Evolutionary conservation across 2,888 invertebrate species (phyloP), one percentile per base, ranked within the genome.

Genomic region (Entomobrya multifasciata): DNA sequence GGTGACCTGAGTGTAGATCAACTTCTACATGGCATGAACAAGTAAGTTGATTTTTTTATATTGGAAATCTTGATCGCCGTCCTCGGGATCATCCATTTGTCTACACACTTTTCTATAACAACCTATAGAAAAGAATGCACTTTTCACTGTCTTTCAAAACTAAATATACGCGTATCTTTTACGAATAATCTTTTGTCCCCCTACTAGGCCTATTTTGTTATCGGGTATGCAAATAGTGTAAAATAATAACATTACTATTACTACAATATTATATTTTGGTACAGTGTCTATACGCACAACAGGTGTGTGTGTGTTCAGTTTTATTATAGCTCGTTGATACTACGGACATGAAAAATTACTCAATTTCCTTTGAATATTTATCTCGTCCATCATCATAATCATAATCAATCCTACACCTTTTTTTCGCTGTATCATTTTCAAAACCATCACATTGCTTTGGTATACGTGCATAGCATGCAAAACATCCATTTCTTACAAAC

Each of bases 21-120:
- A 72, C 87, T 90, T 76, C 76, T 91, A 55, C 89, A 90, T 84
- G 90, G 90, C 60, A 87, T 91, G 87, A 87, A 88, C 90, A 91
- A 91, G 91, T 91, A 90, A 91, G 91, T 86, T 80, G 47, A 76
- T 62, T 74, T 77, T 79, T 55, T 20, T 52, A 44, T 70, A 55
- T 70, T 67, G 27, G 77, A 67, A 83, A 15, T 65, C 49, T 36
- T 36, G 36, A 36, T 36, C 5, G 8, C 8, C 36, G 36, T 36
- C 36, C n/a, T n/a, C n/a, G 27, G 77, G 55, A 83, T 27, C 20
- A 15, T 65, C 49, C 62, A 74, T 52, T 36, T 25, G 17, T 27
- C 49, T 74, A 47, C 81, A 49, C 20, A 17, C 11, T 52, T 25
- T n/a, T 8, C 55, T 60, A 22, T 70, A n/a, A 49, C 62, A 67